Base-by-base conservation (phyloP, 2,797 vertebrate genomes). In the Hephaestus fuliginosus region DNA sequence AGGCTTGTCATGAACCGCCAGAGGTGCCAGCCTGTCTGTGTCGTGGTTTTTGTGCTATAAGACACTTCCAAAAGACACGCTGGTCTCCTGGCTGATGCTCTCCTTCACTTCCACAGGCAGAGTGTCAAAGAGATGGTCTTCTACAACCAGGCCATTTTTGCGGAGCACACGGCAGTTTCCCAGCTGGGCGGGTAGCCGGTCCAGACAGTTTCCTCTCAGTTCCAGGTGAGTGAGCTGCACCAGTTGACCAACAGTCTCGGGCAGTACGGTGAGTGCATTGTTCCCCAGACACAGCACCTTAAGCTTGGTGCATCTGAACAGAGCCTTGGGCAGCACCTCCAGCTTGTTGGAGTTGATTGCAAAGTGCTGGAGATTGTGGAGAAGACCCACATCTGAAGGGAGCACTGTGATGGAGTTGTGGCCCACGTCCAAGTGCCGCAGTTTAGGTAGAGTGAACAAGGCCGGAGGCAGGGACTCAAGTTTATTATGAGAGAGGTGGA, bases 401-500 rank as follows among this genome's bases (percentile, higher is more conserved):
- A 99, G 96, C 70, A 93, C 82, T 0, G 93, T 89, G 78, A 99
- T 97, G 79, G 95, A 97, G 86, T 99, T 99, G 86, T 98, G 95
- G 91, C 96, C 95, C 62, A 99, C 91, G 49, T 99, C 98, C 90
- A 99, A 92, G 93, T 96, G 94, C 78, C 98, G 93, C 87, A 99
- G 97, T 92, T 98, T 99, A 65, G 97, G 97, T 77, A 99, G 96
- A 81, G 93, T 95, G 93, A 99, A 99, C 92, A 99, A 93, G 33
- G 97, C 96, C 0, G 93, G 85, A 3, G 98, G 97, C 84, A 99
- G 94, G 56, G 95, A 93, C 90, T 98, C 97, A 8, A 99, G 96
- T 94, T 99, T 99, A 88, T 99, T 99, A 93, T 99, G 97, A 20
- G 97, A 98, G 76, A 99, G 96, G 92, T 98, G 95, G 78, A 99